These are phyloP conservation scores for Hippopotamyrus pictus DNA, from an alignment of 2,797 vertebrate genomes.

Conservation along the genomic window DNA sequence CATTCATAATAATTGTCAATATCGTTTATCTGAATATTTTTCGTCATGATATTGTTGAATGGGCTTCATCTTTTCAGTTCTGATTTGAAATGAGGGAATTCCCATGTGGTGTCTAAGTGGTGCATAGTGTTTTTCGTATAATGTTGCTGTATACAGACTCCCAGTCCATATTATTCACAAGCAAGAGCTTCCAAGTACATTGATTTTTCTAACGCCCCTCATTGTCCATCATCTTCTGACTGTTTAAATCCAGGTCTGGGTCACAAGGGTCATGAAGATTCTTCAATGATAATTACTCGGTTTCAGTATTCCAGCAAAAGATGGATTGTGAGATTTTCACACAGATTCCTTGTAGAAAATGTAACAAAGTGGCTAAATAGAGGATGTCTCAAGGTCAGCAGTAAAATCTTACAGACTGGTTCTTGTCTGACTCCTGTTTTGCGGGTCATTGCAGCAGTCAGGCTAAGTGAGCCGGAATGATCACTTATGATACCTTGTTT, in stretches of 20 bases:
- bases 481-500: not conserved
- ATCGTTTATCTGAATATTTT: not conserved
- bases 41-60: not conserved
- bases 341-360: not conserved
- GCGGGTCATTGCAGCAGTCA: not conserved
- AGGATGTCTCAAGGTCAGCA: not conserved
- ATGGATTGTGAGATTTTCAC: not conserved
- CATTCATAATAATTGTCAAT: not conserved
- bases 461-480: not conserved
- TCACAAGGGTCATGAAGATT: not conserved
- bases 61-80: not conserved
- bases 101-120: not conserved
- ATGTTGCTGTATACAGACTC: not conserved
- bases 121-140: not conserved
- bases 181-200: not conserved
- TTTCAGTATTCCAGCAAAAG: not conserved
- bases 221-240: not conserved
- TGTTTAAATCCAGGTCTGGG: not conserved
- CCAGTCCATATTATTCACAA: not conserved
- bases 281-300: not conserved
- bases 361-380: not conserved
- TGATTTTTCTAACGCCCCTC: not conserved
- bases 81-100: not conserved
- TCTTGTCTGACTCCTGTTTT: not conserved
- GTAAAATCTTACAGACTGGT: not conserved